Percentiles rank a stretch among this genome's conserved stretches.
Conservation (phyloP, 2,888 invertebrate species). For the Punctoribates punctum region DNA sequence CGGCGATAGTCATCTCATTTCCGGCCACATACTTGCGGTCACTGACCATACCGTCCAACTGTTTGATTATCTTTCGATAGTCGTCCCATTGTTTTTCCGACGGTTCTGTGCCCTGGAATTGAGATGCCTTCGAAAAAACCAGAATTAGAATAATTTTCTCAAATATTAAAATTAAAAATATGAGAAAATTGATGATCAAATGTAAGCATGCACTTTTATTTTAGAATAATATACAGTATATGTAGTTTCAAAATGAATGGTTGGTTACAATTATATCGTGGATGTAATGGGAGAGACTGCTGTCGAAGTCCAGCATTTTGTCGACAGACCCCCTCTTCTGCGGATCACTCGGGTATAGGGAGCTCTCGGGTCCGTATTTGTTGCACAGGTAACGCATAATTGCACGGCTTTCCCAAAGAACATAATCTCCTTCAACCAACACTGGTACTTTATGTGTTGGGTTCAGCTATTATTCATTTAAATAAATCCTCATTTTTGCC, state of each 20-base stretch:
- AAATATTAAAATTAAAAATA: not conserved
- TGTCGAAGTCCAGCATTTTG: slow-evolving; percentile 55
- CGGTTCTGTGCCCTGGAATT: not conserved
- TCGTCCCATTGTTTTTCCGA: not conserved
- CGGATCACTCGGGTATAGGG: slow-evolving; percentile 68
- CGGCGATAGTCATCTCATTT: slow-evolving; percentile 23
- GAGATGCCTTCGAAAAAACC: no score
- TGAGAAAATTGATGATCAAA: not conserved
- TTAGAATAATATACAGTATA: no score
- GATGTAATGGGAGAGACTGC: not conserved
- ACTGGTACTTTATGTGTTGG: slow-evolving; percentile 76
- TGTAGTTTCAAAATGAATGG: no score
- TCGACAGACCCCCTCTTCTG: slow-evolving; percentile 69
- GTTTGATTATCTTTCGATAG: not conserved
- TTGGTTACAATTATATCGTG: not conserved
- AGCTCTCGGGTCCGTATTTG: slow-evolving; percentile 69
- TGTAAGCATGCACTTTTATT: no score
- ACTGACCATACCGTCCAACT: not conserved
- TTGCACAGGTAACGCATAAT: slow-evolving; percentile 74
- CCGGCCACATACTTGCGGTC: slow-evolving; percentile 1
- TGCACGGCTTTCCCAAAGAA: slow-evolving; percentile 68
- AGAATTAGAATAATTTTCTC: not conserved
- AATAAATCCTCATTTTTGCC: not conserved
- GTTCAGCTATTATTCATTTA: slow-evolving; percentile 50
- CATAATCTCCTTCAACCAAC: slow-evolving; percentile 72